Evolutionary conservation across 2,113 vertebrate genomes (phyloP).

Genomic region (Carollia perspicillata): DNA sequence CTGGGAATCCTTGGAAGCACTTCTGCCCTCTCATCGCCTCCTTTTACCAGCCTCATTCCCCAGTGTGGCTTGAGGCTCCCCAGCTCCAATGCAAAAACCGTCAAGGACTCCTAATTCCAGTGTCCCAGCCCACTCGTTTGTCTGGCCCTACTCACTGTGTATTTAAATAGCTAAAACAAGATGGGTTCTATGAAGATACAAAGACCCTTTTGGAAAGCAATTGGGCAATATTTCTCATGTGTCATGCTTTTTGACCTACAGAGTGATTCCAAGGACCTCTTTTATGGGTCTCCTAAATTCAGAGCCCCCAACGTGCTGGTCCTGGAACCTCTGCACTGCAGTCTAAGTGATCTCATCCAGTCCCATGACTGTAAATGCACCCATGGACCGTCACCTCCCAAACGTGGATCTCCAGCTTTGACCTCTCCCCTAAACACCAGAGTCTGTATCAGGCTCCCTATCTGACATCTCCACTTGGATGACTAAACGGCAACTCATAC

Average conservation of each 20-base stretch:
- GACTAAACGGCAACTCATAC: conserved; percentile 51
- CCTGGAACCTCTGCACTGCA: background rate
- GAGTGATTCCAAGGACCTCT: background rate
- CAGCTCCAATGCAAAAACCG: background rate
- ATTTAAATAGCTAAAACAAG: conserved; percentile 31
- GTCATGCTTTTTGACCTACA: background rate
- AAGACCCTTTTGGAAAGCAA: conserved; percentile 18
- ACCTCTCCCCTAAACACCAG: background rate
- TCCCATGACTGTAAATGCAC: background rate
- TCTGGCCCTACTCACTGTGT: background rate
- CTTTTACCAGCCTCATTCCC: background rate
- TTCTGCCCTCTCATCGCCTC: background rate
- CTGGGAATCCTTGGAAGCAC: background rate
- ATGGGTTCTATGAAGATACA: conserved; percentile 4
- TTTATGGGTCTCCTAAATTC: background rate
- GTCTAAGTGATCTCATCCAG: background rate
- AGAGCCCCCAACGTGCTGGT: background rate
- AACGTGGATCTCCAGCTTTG: background rate
- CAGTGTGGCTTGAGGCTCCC: background rate
- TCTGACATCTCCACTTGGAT: background rate
- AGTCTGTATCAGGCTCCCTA: background rate
- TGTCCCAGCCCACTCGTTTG: background rate
- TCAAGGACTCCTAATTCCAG: background rate
- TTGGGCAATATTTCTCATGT: conserved; percentile 2
- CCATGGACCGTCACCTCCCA: background rate